These are phyloP conservation scores for Pilophorus perplexus DNA, from an alignment of 2,888 invertebrate genomes.

Conservation along the genomic window DNA sequence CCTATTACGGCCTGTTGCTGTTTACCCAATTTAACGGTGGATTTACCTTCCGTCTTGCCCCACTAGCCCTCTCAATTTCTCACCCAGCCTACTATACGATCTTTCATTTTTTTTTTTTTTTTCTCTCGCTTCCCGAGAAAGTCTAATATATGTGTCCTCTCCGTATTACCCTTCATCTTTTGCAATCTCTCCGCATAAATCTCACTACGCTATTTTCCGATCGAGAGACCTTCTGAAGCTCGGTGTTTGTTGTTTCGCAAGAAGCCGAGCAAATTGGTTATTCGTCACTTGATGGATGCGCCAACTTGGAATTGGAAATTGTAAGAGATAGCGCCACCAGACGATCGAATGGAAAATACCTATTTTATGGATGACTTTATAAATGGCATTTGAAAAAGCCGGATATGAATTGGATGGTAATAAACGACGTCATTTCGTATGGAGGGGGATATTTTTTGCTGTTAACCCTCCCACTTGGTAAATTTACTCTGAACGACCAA, in stretches of 20 bases:
- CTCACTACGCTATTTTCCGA: conserved; percentile 6
- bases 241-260: conserved; percentile 4
- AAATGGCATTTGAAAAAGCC: too few relatives aligned
- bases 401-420: too few relatives aligned
- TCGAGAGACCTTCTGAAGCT: not conserved
- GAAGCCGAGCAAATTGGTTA: conserved; percentile 12
- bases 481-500: too few relatives aligned
- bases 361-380: too few relatives aligned
- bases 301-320: conserved; percentile 14
- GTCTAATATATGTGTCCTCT: not conserved
- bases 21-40: conserved; percentile 29
- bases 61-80: not conserved
- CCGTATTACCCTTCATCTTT: not conserved
- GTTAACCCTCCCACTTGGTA: too few relatives aligned
- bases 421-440: too few relatives aligned
- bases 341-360: not conserved
- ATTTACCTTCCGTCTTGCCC: conserved; percentile 18
- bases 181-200: not conserved
- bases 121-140: not conserved
- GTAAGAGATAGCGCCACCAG: not conserved
- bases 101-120: conserved; percentile 8
- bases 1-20: conserved; percentile 28
- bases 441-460: too few relatives aligned
- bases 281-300: conserved; percentile 23
- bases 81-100: not conserved